Percentiles rank a stretch among this genome's conserved stretches.
These are phyloP conservation scores for Neopelma chrysocephalum DNA, from an alignment of 2,797 vertebrate genomes.

Conservation along the genomic window DNA sequence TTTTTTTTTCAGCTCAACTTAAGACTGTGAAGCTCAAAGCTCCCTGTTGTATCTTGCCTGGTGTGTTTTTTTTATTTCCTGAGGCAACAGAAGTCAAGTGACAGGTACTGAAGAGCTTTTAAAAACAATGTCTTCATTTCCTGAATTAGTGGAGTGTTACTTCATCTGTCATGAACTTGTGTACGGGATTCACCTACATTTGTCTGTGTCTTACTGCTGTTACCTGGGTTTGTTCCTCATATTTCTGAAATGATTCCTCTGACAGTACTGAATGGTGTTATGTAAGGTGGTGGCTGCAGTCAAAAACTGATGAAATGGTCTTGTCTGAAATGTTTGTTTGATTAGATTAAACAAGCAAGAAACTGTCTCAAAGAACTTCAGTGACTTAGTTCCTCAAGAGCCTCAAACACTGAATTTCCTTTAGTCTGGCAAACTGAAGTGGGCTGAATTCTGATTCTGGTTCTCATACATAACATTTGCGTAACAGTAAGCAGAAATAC, in stretches of 20 bases:
- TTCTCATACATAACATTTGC: not conserved
- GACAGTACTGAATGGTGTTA: not conserved
- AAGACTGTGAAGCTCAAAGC: not conserved
- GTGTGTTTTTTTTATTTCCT: not conserved
- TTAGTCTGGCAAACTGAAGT: not conserved
- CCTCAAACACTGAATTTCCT: not conserved
- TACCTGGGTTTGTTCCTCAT: not conserved
- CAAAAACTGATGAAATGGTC: not conserved
- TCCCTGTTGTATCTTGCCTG: constrained; percentile 17
- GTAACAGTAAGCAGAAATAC: not conserved
- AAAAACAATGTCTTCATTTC: constrained; percentile 14
- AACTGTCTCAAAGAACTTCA: not conserved
- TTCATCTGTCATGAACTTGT: not conserved
- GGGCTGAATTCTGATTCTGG: not conserved
- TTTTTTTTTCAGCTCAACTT: not conserved
- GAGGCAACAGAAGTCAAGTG: not conserved
- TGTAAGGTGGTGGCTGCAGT: not conserved
- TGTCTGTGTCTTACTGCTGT: not conserved
- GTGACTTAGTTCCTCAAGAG: not conserved
- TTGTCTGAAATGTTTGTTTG: not conserved
- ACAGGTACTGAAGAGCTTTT: constrained; percentile 18
- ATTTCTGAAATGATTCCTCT: not conserved
- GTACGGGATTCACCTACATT: not conserved
- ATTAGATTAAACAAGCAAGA: not conserved
- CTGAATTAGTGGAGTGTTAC: not conserved